Evolutionary conservation across 2,113 vertebrate species (phyloP), one percentile per base, ranked within the genome.

Genomic region (Paradoxurus hermaphroditus): DNA sequence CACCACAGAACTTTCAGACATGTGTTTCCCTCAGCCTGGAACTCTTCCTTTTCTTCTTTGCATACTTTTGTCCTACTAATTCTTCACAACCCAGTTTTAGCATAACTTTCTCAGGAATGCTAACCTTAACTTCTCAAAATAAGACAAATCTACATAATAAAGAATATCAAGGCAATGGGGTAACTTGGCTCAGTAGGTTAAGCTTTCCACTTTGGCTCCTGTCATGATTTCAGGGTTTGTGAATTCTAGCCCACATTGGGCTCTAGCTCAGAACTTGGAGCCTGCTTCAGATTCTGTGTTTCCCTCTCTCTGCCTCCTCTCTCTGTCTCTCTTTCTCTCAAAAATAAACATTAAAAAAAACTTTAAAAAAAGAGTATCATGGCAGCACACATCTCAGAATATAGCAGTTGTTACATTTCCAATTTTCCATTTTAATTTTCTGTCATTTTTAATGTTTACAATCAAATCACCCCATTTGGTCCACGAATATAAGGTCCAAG

Each of bases 341-440:
- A 51, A 51, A 51, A 51, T 51, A 51, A 51, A 51, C 51, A 51
- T 51, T 51, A 51, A 51, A 51, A 51, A 51, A 51, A 51, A 51
- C 51, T 51, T 51, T 51, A 15, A 51, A 51, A 51, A 85, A 70
- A 23, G 34, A 77, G 14, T 77, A 12, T 83, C 29, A 67, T 51
- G 59, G 18, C 15, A 82, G 39, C 39, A 82, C 11, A 8, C 13
- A 94, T 75, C n/a, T 75, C 56, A 44, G 7, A 19, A 11, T 41
- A 91, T 13, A 91, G 46, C 34, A 59, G 46, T 5, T 75, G 56
- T 75, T 27, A 75, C 39, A 79, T 91, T 96, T 75, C 46, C 39
- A 68, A 87, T 87, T 87, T 51, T n/a, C 3, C 25, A 82, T 56
- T 96, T 83, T n/a, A 94, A 94, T 73, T 82, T 87, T 63, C 41